Evolutionary conservation across 2,888 invertebrate species (phyloP).

Genomic region (Mimachlamys varia): DNA sequence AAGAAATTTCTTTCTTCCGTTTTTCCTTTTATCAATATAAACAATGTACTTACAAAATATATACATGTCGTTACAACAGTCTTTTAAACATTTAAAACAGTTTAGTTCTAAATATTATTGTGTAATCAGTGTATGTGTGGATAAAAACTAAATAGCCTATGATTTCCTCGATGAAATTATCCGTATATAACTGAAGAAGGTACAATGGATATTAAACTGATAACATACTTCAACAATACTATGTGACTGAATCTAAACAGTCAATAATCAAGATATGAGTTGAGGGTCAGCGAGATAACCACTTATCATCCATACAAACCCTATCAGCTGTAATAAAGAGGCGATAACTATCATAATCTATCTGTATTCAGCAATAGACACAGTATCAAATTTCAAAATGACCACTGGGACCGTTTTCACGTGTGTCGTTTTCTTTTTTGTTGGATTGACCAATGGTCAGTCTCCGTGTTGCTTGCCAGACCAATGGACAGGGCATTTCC

Average conservation of each 20-base stretch:
- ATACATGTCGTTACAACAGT: too few relatives aligned
- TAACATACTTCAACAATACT: not conserved
- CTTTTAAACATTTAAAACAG: too few relatives aligned
- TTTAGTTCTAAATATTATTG: too few relatives aligned
- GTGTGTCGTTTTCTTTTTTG: not conserved
- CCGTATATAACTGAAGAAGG: too few relatives aligned
- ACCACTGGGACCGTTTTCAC: not conserved
- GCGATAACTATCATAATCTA: not conserved
- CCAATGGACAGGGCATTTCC: conserved; percentile 39
- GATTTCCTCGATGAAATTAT: too few relatives aligned
- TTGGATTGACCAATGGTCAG: not conserved
- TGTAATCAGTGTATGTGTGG: too few relatives aligned
- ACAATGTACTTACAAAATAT: too few relatives aligned
- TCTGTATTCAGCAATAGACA: not conserved
- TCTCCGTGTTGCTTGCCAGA: conserved; percentile 37
- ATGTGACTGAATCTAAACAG: not conserved
- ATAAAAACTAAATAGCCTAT: too few relatives aligned
- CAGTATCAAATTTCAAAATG: not conserved
- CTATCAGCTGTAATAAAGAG: not conserved
- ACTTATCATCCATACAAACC: not conserved
- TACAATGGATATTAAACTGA: too few relatives aligned
- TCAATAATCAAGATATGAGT: not conserved
- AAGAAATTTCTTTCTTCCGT: too few relatives aligned
- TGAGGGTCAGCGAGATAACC: not conserved
- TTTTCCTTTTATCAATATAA: too few relatives aligned